These are phyloP conservation scores for Montifringilla adamsi DNA, from an alignment of 2,113 vertebrate species.

Conservation along the genomic window DNA sequence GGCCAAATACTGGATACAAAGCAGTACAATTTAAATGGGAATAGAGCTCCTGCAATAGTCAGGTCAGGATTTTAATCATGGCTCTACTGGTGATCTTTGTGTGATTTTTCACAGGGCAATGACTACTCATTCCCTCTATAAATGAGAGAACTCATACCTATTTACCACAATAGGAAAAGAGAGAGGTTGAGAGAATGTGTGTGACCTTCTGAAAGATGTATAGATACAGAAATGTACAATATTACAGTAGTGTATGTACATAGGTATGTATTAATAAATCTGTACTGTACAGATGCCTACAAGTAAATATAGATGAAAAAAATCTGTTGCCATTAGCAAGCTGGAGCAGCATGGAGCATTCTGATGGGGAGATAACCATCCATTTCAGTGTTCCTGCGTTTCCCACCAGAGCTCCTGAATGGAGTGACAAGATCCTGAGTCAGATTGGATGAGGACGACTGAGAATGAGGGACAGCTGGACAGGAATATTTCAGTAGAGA, in stretches of 20 bases:
- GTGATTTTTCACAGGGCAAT: background rate
- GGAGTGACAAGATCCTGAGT: background rate
- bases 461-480: background rate
- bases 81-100: background rate
- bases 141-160: background rate
- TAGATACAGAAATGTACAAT: background rate
- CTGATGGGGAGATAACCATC: background rate
- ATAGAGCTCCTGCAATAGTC: background rate
- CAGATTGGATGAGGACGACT: background rate
- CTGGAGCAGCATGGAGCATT: background rate
- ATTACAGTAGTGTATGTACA: background rate
- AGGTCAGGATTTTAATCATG: background rate
- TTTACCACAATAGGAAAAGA: background rate
- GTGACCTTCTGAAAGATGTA: background rate
- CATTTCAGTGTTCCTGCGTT: fast-evolving
- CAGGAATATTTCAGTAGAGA: background rate
- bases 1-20: background rate
- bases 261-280: background rate
- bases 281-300: background rate
- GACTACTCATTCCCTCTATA: background rate
- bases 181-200: background rate
- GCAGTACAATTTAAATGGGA: background rate
- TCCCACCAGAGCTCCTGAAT: background rate
- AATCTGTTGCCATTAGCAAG: background rate
- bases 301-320: background rate